These are phyloP conservation scores for Periplaneta americana DNA, from an alignment of 1,140 invertebrate species.

Conservation along the genomic window DNA sequence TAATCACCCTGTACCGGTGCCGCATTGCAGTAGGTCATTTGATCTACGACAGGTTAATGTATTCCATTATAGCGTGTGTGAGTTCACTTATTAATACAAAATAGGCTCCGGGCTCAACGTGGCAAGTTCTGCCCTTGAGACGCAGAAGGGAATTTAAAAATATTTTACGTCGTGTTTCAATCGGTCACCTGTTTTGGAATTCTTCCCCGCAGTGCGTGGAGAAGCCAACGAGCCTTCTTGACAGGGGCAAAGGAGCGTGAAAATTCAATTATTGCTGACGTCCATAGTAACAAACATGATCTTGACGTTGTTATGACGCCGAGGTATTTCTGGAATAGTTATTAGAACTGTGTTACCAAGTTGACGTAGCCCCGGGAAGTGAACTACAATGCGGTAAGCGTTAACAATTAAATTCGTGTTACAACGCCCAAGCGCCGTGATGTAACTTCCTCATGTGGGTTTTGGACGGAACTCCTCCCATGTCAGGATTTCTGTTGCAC, in stretches of 20 bases:
- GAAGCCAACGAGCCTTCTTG: not conserved
- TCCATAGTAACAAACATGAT: not conserved
- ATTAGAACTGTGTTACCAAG: too few species aligned
- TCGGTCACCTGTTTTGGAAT: too few species aligned
- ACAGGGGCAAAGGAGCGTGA: not conserved
- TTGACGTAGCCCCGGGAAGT: not conserved
- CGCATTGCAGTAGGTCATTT: not conserved
- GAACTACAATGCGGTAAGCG: not conserved
- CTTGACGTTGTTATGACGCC: not conserved
- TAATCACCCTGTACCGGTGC: not conserved
- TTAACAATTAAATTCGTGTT: not conserved
- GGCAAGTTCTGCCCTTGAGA: not conserved
- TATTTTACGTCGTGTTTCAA: too few species aligned
- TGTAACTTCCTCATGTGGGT: not conserved
- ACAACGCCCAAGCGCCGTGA: not conserved
- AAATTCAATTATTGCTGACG: not conserved
- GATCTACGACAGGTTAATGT: not conserved
- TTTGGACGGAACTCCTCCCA: not conserved
- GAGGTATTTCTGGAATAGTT: not conserved
- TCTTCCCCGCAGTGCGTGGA: too few species aligned
- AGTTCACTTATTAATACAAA: too few species aligned
- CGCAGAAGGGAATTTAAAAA: not conserved
- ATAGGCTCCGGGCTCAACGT: not conserved
- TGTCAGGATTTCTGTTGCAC: not conserved
- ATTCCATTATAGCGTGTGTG: not conserved